phyloP scores from a whole-genome alignment of 2,113 vertebrate species.

The Cathartes aura region DNA sequence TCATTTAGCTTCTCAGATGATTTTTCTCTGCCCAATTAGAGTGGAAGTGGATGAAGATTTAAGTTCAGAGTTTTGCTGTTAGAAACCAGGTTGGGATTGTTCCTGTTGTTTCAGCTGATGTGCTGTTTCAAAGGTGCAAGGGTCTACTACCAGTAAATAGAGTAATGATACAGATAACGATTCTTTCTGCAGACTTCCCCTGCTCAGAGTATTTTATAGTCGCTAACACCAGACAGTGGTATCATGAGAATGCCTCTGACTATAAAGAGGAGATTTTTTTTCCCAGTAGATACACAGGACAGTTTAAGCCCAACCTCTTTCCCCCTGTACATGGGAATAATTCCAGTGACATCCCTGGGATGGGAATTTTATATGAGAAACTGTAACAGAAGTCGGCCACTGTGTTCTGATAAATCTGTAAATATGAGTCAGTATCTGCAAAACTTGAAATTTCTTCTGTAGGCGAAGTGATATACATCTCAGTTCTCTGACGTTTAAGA shows the following conservation, averaged over 20 bases:
- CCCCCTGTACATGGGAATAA: background rate
- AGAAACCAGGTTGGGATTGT: background rate
- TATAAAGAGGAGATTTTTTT: background rate
- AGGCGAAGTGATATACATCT: background rate
- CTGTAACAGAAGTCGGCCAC: background rate
- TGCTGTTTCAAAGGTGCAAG: background rate
- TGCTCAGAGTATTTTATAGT: background rate
- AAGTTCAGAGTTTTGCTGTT: background rate
- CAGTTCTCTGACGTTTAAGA: background rate
- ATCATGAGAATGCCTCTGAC: background rate
- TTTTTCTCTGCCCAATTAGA: conserved; percentile 46
- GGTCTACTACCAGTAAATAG: background rate
- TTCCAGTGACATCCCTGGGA: background rate
- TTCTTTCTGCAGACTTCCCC: background rate
- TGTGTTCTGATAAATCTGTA: background rate
- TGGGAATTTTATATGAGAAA: background rate
- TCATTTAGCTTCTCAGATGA: conserved; percentile 82
- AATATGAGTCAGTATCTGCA: background rate
- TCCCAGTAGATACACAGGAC: background rate
- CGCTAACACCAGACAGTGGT: background rate
- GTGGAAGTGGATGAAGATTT: conserved; percentile 26
- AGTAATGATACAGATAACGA: fast-evolving
- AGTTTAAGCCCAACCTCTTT: background rate
- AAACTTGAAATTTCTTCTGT: background rate
- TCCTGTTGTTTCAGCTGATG: background rate